Base-by-base conservation (phyloP, 2,888 invertebrate genomes). In the Heteropelma amictum region DNA sequence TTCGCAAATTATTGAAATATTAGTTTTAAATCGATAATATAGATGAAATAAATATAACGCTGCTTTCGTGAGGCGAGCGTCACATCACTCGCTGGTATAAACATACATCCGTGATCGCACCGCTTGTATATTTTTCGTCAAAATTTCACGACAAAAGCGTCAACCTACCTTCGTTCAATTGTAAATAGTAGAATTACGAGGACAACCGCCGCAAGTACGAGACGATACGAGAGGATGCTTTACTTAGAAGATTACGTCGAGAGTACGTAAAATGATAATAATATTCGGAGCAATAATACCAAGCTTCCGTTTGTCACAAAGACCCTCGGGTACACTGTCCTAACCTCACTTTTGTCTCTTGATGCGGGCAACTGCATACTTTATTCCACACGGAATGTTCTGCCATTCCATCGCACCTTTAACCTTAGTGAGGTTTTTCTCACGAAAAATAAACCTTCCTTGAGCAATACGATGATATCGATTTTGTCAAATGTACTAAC, bases 241-340 rank as follows among this genome's bases (percentile, higher is more conserved):
- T 98, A 98, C 90, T 93, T 98, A 83, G 98, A 98, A 91, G 99
- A 99, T 93, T 99, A 98, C 92, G 92, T 98, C 83, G 98, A 99
- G 93, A 97, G 98, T 98, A 93, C 93, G 97, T 93, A 84, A 77
- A 82, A 79, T 49, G 14, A 49, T 40, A 42, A 10, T 14, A 17
- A 64, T 65, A 14, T 76, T 68, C 56, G 47, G 60, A 61, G 75
- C 75, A 61, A 71, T 84, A 84, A 40, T 19, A 23, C 84, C 84
- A 84, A 81, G 83, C 84, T 80, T 80, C 76, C 64, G 79, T 73
- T 77, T 64, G 68, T 69, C 64, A 53, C 70, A 72, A 21, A 26
- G 45, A 68, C 51, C 40, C 12, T 26, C 58, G 77, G 23, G 1
- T 23, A 35, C 35, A 63, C 63, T 63, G 14, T 21, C 63, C 63